phyloP scores from a whole-genome alignment of 35 echinoderm and acorn worm species.

The Diadema setosum region DNA sequence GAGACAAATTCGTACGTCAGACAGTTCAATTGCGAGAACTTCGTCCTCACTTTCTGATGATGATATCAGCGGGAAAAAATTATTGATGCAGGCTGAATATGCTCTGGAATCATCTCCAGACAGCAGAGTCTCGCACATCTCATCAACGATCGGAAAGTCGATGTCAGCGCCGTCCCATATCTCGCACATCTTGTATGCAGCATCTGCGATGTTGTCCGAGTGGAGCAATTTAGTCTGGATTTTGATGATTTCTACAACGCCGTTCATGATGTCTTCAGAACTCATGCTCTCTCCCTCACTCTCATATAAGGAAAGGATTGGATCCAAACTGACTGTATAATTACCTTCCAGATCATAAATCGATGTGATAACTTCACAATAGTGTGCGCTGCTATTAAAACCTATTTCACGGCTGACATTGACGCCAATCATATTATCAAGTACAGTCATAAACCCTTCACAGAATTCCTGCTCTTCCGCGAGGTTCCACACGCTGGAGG shows the following conservation, averaged over 20 bases:
- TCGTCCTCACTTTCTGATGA: not conserved
- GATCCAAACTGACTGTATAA: not conserved
- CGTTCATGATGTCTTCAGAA: not conserved
- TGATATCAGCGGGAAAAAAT: not conserved
- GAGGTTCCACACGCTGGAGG: not conserved
- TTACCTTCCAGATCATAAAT: not conserved
- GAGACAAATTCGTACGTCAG: not conserved
- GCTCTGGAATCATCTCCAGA: not conserved
- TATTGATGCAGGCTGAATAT: not conserved
- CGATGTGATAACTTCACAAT: no score
- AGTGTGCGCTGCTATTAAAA: not conserved
- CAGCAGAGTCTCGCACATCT: not conserved
- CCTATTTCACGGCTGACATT: not conserved
- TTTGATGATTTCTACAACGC: not conserved
- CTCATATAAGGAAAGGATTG: not conserved
- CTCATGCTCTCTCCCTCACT: not conserved
- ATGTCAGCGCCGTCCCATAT: not conserved
- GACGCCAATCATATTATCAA: not conserved
- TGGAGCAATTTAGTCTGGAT: not conserved
- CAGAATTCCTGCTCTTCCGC: not conserved
- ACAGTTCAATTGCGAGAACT: not conserved
- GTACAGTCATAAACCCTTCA: not conserved
- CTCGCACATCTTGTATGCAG: not conserved
- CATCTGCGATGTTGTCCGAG: not conserved
- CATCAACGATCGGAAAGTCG: not conserved